Evolutionary conservation across 2,888 invertebrate genomes (phyloP), one percentile per base, ranked within the genome.

Genomic region (Zaprionus bogoriensis): DNA sequence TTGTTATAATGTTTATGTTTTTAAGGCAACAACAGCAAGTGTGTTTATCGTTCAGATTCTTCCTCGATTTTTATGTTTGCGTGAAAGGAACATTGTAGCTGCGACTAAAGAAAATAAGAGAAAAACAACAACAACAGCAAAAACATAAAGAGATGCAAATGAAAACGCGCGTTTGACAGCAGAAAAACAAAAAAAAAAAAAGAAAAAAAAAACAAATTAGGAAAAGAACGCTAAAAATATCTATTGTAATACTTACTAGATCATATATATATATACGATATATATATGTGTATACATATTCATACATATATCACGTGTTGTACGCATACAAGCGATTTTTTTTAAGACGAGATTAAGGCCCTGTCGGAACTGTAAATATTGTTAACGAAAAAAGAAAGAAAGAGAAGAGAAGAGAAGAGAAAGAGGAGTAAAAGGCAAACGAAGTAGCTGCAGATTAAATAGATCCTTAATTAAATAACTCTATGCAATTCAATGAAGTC

Each of bases 1-100:
- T 79, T 85, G 79, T 82, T 79, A 81, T 74, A 85, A 66, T 63
- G 74, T 71, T 74, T 59, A 60, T 78, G 67, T 74, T 77, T 60
- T 54, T 74, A 73, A 70, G 67, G 54, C 32, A 36, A 36, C 68
- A 72, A 60, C 61, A 58, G 54, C 44, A 68, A 64, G 65, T 81
- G 78, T 63, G 78, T 83, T 80, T 85, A 70, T 75, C 69, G 83
- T 85, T 80, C 60, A 59, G 52, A 70, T 55, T 68, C 65, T 79
- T 77, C 61, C 58, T 54, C 39, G 25, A 67, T 61, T 63, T 65
- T 71, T 65, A 54, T 52, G 55, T 77, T 71, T 58, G 47, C 30
- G 48, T 48, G 22, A 45, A 75, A 41, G 41, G 38, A 41, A 54
- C 55, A 63, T 67, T 60, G 46, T 47, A 53, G 60, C 54, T 47